A percentile compares a stretch with the other conserved stretches of the same genome.
Conservation (phyloP, 2,113 vertebrate species). For the Dicaeum eximium region DNA sequence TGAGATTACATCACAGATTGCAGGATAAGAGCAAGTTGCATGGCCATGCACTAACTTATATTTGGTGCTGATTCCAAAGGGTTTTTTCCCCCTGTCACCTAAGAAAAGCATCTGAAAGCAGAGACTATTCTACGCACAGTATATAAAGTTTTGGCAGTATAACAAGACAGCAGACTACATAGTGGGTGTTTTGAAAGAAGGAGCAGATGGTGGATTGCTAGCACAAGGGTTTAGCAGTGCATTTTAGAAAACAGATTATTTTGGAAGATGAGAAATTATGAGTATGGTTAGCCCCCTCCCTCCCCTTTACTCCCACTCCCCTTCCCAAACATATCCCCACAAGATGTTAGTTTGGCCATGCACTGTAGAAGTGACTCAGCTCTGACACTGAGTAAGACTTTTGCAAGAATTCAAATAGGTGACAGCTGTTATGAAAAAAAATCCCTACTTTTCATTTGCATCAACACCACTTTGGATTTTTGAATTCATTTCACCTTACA, state of each 20-base stretch:
- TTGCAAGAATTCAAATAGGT: neutral
- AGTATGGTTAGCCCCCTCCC: constrained; percentile 25
- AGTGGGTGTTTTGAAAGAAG: constrained; percentile 53
- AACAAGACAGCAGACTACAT: constrained; percentile 49
- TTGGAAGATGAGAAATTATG: constrained; percentile 47
- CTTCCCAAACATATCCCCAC: constrained; percentile 1
- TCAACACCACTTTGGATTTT: neutral
- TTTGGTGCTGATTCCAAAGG: neutral
- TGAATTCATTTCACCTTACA: neutral
- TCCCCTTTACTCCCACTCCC: constrained; percentile 11
- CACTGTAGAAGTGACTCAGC: constrained; percentile 23
- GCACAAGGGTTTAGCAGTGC: constrained; percentile 43
- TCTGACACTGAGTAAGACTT: neutral
- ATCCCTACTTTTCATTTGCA: neutral
- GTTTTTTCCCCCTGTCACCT: neutral
- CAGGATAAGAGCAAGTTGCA: constrained; percentile 4
- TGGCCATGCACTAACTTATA: neutral
- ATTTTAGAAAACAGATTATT: constrained; percentile 62
- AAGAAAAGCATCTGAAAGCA: constrained; percentile 38
- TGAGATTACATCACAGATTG: constrained; percentile 34
- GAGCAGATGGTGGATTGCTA: constrained; percentile 64
- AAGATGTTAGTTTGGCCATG: constrained; percentile 12
- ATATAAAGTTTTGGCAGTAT: constrained; percentile 16
- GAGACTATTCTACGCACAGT: neutral
- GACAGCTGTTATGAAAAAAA: neutral